Base-by-base conservation (phyloP, 2,888 invertebrate species). In the Dryococelus australis region DNA sequence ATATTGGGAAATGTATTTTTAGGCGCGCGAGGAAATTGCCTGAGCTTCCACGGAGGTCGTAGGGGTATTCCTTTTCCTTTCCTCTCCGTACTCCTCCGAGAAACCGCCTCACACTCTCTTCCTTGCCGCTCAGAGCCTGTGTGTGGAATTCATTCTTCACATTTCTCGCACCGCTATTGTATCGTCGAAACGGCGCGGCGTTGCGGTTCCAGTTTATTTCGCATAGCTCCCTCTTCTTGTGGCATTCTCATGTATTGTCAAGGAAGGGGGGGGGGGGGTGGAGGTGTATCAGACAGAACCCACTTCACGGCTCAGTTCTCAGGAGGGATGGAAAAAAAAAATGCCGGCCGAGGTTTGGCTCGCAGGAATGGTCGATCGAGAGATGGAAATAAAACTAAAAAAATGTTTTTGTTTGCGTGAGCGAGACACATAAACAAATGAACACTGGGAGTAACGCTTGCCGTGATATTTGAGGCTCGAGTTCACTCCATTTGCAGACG, bases 1-100 rank as follows among this genome's bases (percentile, higher is more conserved):
- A 65, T 65, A 65, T 65, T 65, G 65, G 65, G 65, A 65, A 65
- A 65, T 65, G 65, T 65, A 65, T 65, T 65, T 65, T 65, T 65
- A 65, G 65, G 65, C 65, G 65, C 12, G 65, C 24, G 65, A 65
- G 65, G 65, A 65, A 65, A 65, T 65, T 65, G 65, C 65, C 65
- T 65, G 65, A 65, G 65, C 65, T 65, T 65, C 65, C 65, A 65
- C 65, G 24, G 65, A 65, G 65, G 65, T 65, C 65, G 65, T 65
- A n/a, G 24, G 65, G n/a, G 65, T 65, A 65, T 65, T 65, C 65
- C 65, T n/a, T 65, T 65, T n/a, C 65, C 65, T 65, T 24, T 65
- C n/a, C 8, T n/a, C 65, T 24, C 65, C 65, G 24, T 65, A 0
- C 24, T 47, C 65, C 16, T n/a, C 24, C 65, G 1, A 24, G 8